A percentile compares a stretch with the other conserved stretches of the same genome.
phyloP scores from a whole-genome alignment of 53 echinoderm and acorn worm species.

The Temnopleurus reevesii region DNA sequence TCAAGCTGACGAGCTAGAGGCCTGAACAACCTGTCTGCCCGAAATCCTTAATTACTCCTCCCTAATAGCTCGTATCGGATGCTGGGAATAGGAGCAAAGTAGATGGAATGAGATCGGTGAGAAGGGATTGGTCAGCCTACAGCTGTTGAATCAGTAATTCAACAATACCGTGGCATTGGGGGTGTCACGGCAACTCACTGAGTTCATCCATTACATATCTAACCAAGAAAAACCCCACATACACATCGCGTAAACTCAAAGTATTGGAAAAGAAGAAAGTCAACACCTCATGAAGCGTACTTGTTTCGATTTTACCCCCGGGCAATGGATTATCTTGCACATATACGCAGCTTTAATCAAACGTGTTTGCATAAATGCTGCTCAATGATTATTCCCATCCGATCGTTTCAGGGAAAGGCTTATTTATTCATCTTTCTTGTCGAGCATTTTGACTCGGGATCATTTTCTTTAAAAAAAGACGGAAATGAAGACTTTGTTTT shows the following conservation, averaged over 20 bases:
- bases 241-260: background rate
- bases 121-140: constrained; percentile 27
- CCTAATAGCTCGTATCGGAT: constrained; percentile 57
- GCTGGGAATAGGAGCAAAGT: constrained; percentile 38
- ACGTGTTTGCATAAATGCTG: constrained; percentile 52
- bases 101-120: constrained; percentile 10
- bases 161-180: constrained; percentile 42
- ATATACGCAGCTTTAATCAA: constrained; percentile 44
- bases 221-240: constrained; percentile 16
- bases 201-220: constrained; percentile 22
- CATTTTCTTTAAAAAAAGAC: background rate
- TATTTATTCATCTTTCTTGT: constrained; percentile 5
- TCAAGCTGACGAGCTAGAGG: constrained; percentile 29
- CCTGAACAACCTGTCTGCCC: background rate
- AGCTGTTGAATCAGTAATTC: constrained; percentile 60
- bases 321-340: constrained; percentile 37
- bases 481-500: constrained; percentile 34
- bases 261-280: background rate
- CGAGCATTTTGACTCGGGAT: background rate
- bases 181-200: background rate
- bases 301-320: constrained; percentile 8
- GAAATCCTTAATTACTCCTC: constrained; percentile 53
- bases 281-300: constrained; percentile 7
- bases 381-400: constrained; percentile 4
- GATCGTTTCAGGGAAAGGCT: constrained; percentile 1